These are phyloP conservation scores for Atopsyche davidsoni DNA, from an alignment of 1,140 invertebrate species.

Conservation along the genomic window DNA sequence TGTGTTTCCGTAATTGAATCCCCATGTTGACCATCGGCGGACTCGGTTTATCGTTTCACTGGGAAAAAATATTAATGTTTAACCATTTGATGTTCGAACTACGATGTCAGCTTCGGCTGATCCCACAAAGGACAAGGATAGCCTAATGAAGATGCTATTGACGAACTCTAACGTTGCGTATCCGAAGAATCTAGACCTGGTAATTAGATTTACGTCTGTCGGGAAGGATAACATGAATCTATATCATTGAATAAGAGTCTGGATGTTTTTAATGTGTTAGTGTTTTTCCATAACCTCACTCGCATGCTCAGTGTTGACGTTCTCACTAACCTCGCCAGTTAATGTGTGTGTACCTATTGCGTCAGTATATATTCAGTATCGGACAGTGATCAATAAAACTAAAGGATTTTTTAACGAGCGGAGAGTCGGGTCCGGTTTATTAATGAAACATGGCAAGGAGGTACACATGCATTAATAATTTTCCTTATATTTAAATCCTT, in stretches of 20 bases:
- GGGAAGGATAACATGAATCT: constrained; percentile 9
- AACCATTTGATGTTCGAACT: constrained; percentile 13
- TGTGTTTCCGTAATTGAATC: no score
- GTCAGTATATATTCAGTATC: no score
- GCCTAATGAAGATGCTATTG: constrained; percentile 23
- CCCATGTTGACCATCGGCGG: constrained; percentile 19
- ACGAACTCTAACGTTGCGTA: constrained; percentile 16
- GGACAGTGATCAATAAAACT: no score
- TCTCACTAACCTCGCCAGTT: constrained; percentile 21
- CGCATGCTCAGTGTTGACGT: constrained; percentile 9
- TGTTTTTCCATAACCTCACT: constrained; percentile 17
- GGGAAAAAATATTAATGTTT: constrained; percentile 17
- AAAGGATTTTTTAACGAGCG: no score
- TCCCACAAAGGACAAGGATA: constrained; percentile 19
- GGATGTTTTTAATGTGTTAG: constrained; percentile 14
- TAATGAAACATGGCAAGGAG: no score
- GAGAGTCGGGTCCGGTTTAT: no score
- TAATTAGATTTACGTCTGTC: constrained; percentile 20
- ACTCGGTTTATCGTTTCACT: constrained; percentile 12
- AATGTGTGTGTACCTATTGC: constrained; percentile 15
- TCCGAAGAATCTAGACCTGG: constrained; percentile 21
- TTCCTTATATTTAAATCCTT: no score
- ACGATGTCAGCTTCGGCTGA: constrained; percentile 27
- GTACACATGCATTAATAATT: no score
- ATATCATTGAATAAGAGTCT: constrained; percentile 11